Conservation (phyloP, 2,113 vertebrate species). For the Morone chrysops region DNA sequence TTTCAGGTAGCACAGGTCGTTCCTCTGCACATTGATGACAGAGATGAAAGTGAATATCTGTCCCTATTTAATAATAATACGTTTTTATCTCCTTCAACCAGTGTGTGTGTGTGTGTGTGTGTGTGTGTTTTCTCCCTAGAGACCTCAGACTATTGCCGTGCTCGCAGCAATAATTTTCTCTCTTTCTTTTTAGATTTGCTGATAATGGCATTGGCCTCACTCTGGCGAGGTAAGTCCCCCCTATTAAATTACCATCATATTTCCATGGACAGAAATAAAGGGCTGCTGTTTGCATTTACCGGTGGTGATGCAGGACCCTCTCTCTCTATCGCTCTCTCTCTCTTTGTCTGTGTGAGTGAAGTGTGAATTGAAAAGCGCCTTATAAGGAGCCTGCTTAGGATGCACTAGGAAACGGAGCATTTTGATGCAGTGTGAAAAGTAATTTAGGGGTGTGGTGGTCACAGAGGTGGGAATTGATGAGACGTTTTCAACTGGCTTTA, state of each 20-base stretch:
- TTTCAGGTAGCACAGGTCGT: not conserved
- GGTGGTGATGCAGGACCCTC: not conserved
- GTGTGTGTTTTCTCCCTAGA: constrained; percentile 10
- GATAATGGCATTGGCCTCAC: constrained; percentile 98
- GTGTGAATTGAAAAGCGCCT: constrained; percentile 75
- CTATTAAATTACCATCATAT: constrained; percentile 41
- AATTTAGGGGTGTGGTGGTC: constrained; percentile 58
- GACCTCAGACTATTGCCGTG: not conserved
- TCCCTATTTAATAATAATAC: constrained; percentile 7
- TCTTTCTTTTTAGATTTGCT: constrained; percentile 89
- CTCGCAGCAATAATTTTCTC: constrained; percentile 34
- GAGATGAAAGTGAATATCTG: not conserved
- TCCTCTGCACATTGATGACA: not conserved
- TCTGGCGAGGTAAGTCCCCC: constrained; percentile 89
- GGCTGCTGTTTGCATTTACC: constrained; percentile 44
- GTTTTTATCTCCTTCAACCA: constrained; percentile 4
- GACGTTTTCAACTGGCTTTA: constrained; percentile 10
- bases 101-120: constrained; percentile 7
- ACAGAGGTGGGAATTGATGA: constrained; percentile 25
- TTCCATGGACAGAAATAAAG: constrained; percentile 34
- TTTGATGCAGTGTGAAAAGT: constrained; percentile 68
- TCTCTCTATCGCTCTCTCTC: not conserved
- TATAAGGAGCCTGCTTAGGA: constrained; percentile 64
- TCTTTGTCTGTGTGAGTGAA: constrained; percentile 32
- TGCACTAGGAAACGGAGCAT: constrained; percentile 39